A percentile compares a stretch with the other conserved stretches of the same genome.
These are phyloP conservation scores for Bettongia penicillata DNA, from an alignment of 2,113 vertebrate genomes.

Conservation along the genomic window DNA sequence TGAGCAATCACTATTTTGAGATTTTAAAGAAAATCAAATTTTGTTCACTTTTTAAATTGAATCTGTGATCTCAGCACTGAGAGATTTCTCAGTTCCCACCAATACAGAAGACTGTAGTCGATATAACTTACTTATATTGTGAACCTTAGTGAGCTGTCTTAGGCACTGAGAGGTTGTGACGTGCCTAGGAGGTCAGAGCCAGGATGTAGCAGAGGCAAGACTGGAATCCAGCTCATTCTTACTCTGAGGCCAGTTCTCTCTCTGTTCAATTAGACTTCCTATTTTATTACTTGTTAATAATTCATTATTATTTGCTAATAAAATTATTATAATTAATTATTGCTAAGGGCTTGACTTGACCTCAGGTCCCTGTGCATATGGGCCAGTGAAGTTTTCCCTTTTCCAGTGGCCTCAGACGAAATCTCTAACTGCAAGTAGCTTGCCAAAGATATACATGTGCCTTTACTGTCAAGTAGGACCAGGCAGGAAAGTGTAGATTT, in stretches of 20 bases:
- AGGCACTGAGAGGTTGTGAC: not conserved
- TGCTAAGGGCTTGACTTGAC: not conserved
- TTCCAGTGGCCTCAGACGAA: no score
- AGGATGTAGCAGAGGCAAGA: not conserved
- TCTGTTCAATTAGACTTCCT: not conserved
- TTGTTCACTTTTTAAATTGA: not conserved
- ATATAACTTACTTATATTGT: not conserved
- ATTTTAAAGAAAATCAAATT: not conserved
- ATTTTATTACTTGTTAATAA: no score
- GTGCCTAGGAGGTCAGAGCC: not conserved
- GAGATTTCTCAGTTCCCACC: not conserved
- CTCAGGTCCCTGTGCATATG: no score
- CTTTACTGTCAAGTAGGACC: no score
- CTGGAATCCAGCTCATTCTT: not conserved
- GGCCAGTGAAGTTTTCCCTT: no score
- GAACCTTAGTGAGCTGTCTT: no score
- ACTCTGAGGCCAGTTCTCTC: not conserved
- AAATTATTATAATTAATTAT: not conserved
- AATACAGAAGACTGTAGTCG: not conserved
- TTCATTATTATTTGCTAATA: not conserved
- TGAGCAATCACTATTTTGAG: not conserved
- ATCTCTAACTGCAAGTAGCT: no score
- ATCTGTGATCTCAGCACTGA: not conserved
- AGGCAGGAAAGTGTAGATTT: no score
- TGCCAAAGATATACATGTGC: no score